Percentiles rank a stretch among this genome's conserved stretches.
Conservation (phyloP, 37 sponge, comb jelly and placozoan species). For the Haliclona indistincta region DNA sequence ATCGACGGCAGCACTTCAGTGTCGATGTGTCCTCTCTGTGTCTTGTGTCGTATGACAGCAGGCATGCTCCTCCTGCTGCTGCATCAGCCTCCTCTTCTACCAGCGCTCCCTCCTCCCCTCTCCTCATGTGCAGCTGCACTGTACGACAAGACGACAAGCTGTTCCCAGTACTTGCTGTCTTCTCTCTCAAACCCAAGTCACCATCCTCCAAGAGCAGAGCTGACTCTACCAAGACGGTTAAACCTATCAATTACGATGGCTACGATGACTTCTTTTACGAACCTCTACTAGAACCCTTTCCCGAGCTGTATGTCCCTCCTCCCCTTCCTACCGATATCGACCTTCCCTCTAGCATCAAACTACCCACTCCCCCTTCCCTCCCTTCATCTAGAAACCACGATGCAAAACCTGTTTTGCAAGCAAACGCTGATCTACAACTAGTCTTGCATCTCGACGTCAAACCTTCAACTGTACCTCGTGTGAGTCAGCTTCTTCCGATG, state of each 20-base stretch:
- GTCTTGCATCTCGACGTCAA: too few relatives aligned
- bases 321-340: background rate
- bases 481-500: too few relatives aligned
- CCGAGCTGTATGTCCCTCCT: background rate
- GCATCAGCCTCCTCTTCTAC: background rate
- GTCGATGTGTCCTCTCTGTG: too few relatives aligned
- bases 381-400: background rate
- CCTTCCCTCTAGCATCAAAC: background rate
- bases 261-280: too few relatives aligned
- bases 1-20: too few relatives aligned
- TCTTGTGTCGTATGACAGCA: background rate
- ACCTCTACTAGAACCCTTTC: background rate
- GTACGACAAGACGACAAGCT: background rate
- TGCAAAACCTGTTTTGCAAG: background rate
- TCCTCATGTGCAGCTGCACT: background rate
- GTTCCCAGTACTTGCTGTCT: background rate
- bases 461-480: too few relatives aligned
- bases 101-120: background rate
- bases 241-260: too few relatives aligned
- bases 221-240: background rate
- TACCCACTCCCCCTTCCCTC: background rate
- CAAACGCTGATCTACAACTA: too few relatives aligned
- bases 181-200: background rate
- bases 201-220: background rate
- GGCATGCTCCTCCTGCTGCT: background rate